Conservation (phyloP, 2,888 invertebrate species). For the Philonicus albiceps region DNA sequence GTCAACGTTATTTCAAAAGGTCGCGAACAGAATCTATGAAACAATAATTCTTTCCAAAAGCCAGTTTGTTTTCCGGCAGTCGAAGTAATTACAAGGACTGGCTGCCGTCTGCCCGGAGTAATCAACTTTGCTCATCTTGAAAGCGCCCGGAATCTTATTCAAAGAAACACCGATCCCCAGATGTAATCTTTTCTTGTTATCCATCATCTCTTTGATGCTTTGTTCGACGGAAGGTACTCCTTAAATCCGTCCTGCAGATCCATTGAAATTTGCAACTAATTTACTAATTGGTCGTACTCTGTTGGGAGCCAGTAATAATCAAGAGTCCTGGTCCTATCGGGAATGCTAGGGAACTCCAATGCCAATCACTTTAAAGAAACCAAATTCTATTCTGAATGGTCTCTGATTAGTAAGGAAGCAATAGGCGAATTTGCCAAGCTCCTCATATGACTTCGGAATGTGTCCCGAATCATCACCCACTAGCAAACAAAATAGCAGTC, state of each 20-base stretch:
- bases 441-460: background rate
- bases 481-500: too few relatives aligned
- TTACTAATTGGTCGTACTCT: conserved; percentile 5
- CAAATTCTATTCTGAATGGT: background rate
- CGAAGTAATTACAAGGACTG: background rate
- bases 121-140: background rate
- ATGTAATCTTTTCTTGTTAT: background rate
- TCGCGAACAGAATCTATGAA: background rate
- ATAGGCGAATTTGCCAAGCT: background rate
- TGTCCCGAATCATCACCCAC: background rate
- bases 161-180: background rate
- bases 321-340: background rate
- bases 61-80: background rate
- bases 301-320: background rate
- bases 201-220: background rate
- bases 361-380: background rate
- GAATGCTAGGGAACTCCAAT: background rate
- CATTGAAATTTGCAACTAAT: conserved; percentile 8
- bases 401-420: background rate
- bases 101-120: background rate
- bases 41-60: background rate
- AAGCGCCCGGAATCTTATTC: background rate
- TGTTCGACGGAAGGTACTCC: background rate
- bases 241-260: background rate
- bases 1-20: too few relatives aligned